Conservation (phyloP, 2,797 vertebrate species). For the Spinus olivaceus region DNA sequence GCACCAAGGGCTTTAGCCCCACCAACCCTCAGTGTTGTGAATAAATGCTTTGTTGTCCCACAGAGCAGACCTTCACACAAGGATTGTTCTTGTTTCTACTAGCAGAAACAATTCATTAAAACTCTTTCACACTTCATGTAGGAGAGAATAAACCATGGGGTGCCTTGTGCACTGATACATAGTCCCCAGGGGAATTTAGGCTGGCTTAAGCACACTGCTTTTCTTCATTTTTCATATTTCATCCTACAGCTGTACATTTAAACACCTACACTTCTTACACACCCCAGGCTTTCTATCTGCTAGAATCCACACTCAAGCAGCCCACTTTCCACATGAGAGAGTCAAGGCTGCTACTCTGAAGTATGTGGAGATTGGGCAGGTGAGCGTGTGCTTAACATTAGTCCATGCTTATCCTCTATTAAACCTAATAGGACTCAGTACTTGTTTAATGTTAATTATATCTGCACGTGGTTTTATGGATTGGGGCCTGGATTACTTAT, state of each 20-base stretch:
- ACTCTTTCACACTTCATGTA: background rate
- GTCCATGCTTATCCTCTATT: background rate
- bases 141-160: background rate
- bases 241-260: background rate
- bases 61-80: background rate
- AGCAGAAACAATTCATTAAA: background rate
- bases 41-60: background rate
- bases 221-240: background rate
- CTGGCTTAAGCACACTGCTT: background rate
- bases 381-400: background rate
- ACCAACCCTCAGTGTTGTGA: background rate
- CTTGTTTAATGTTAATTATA: slow-evolving; percentile 48
- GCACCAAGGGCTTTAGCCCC: background rate
- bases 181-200: background rate
- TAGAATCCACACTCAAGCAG: background rate
- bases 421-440: background rate
- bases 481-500: slow-evolving; percentile 14
- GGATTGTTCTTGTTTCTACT: background rate
- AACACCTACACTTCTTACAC: background rate
- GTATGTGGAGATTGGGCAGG: background rate
- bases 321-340: background rate
- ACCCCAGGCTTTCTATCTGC: background rate
- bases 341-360: background rate
- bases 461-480: slow-evolving; percentile 20
- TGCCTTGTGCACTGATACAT: background rate